Evolutionary conservation across 2,113 vertebrate species (phyloP).

Genomic region (Emydura subglobosa): DNA sequence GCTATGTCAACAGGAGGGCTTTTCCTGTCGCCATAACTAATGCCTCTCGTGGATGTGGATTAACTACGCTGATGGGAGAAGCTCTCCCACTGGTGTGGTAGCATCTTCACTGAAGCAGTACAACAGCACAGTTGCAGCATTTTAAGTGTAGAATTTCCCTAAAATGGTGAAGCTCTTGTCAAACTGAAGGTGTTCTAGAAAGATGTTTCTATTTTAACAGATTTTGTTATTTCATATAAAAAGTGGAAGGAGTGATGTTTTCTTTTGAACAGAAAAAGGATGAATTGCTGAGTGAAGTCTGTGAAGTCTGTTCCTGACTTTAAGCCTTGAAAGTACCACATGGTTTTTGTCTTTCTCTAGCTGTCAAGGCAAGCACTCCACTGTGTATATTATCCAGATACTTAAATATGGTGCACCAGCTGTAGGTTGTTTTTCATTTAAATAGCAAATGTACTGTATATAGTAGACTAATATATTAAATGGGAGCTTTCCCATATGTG

Average conservation of each 20-base stretch:
- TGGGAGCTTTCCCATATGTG: neutral
- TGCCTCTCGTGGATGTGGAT: neutral
- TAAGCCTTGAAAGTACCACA: neutral
- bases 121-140: too few relatives aligned
- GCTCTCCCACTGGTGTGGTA: too few relatives aligned
- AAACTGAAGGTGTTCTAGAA: neutral
- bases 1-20: neutral
- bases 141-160: neutral
- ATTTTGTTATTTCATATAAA: neutral
- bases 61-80: neutral
- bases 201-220: neutral
- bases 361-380: neutral
- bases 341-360: neutral
- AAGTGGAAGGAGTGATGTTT: neutral
- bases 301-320: neutral
- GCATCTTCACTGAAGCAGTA: too few relatives aligned
- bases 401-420: neutral
- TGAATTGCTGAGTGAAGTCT: neutral
- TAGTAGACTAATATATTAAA: neutral
- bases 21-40: neutral
- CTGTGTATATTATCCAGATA: neutral
- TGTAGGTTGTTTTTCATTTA: constrained; percentile 15
- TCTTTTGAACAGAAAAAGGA: neutral
- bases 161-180: neutral
- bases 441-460: neutral